Conservation (phyloP, 64 coral and sea anemone species). For the Orbicella faveolata region DNA sequence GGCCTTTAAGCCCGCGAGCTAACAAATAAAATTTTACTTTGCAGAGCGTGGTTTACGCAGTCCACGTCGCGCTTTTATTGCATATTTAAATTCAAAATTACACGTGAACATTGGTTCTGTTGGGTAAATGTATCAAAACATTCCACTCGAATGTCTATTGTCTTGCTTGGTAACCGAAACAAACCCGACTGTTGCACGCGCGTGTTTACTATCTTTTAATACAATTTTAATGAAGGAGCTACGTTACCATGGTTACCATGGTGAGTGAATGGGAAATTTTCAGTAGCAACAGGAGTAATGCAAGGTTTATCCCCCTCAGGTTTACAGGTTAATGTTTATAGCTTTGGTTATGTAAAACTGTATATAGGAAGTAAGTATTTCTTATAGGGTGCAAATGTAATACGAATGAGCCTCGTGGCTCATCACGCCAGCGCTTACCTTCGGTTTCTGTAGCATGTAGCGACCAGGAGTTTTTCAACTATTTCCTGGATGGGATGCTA, state of each 20-base stretch:
- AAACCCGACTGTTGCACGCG: background rate
- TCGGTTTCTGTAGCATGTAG: too few relatives aligned
- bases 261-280: too few relatives aligned
- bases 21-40: background rate
- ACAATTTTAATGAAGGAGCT: conserved; percentile 1
- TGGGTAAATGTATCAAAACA: background rate
- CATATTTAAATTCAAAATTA: conserved; percentile 45
- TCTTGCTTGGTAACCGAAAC: background rate
- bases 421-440: too few relatives aligned
- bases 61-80: conserved; percentile 10
- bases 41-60: background rate
- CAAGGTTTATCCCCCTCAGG: too few relatives aligned
- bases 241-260: background rate
- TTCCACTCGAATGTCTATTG: background rate
- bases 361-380: too few relatives aligned
- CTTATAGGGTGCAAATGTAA: too few relatives aligned
- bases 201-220: background rate
- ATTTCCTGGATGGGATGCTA: too few relatives aligned
- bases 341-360: too few relatives aligned
- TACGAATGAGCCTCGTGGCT: too few relatives aligned
- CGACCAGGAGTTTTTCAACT: too few relatives aligned
- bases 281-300: too few relatives aligned
- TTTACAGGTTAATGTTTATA: too few relatives aligned
- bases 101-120: conserved; percentile 30
- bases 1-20: background rate